Evolutionary conservation across 2,113 vertebrate species (phyloP).

Genomic region (Lichenostomus cassidix): DNA sequence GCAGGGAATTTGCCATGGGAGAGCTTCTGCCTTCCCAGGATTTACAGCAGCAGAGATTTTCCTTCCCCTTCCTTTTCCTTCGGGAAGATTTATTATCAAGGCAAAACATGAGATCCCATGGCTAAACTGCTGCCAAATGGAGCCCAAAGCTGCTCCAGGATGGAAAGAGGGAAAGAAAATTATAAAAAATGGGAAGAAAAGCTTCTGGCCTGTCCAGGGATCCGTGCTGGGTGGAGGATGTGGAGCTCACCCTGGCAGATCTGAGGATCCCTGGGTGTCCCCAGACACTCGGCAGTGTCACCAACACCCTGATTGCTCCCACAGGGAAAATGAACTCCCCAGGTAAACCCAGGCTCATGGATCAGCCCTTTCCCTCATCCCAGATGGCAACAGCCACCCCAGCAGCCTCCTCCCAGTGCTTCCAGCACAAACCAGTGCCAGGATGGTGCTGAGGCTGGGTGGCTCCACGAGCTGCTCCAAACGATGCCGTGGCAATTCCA

Average conservation of each 20-base stretch:
- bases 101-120: accelerated
- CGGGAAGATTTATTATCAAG: not conserved
- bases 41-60: not conserved
- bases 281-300: not conserved
- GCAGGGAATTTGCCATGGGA: not conserved
- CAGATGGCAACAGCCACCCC: not conserved
- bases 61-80: not conserved
- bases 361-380: not conserved
- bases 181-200: not conserved
- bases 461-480: not conserved
- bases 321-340: not conserved
- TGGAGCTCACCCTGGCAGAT: accelerated
- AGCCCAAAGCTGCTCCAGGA: not conserved
- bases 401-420: not conserved
- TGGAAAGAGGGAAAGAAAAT: not conserved
- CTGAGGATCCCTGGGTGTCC: not conserved
- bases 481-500: accelerated
- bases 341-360: not conserved
- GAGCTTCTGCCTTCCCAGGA: not conserved
- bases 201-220: not conserved
- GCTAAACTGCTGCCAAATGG: accelerated
- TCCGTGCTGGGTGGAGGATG: not conserved
- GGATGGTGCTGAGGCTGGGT: not conserved
- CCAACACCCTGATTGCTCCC: accelerated
- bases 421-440: not conserved